Evolutionary conservation across 2,888 invertebrate genomes (phyloP).

Genomic region (Trachelus troglodyta): DNA sequence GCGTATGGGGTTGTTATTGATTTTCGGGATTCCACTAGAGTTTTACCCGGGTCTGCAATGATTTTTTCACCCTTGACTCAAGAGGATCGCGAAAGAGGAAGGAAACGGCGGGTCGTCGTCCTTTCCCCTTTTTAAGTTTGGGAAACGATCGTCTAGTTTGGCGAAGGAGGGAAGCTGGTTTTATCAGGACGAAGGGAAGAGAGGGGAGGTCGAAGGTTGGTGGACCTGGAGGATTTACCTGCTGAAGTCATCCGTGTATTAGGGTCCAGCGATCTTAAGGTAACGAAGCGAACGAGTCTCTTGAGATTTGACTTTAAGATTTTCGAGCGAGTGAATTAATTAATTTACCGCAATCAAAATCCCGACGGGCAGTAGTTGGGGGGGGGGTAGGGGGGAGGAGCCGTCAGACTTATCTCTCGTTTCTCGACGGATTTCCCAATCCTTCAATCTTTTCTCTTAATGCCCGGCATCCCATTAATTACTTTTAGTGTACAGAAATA

Average conservation of each 20-base stretch:
- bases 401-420: background rate
- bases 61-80: background rate
- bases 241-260: background rate
- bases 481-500: background rate
- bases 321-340: background rate
- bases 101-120: too few relatives aligned
- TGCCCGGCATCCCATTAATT: background rate
- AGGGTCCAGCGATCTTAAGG: background rate
- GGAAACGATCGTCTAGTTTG: too few relatives aligned
- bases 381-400: background rate
- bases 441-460: background rate
- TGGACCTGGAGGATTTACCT: too few relatives aligned
- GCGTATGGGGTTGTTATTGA: background rate
- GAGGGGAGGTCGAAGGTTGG: too few relatives aligned
- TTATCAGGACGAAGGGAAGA: background rate
- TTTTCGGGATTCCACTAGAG: background rate
- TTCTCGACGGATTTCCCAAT: background rate
- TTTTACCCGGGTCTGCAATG: background rate
- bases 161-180: background rate
- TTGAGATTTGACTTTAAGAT: background rate
- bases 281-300: background rate
- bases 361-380: background rate
- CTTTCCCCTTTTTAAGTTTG: too few relatives aligned
- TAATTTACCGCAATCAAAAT: background rate
- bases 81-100: too few relatives aligned